phyloP scores from a whole-genome alignment of 2,888 invertebrate genomes.

The Periphyllus acericola region DNA sequence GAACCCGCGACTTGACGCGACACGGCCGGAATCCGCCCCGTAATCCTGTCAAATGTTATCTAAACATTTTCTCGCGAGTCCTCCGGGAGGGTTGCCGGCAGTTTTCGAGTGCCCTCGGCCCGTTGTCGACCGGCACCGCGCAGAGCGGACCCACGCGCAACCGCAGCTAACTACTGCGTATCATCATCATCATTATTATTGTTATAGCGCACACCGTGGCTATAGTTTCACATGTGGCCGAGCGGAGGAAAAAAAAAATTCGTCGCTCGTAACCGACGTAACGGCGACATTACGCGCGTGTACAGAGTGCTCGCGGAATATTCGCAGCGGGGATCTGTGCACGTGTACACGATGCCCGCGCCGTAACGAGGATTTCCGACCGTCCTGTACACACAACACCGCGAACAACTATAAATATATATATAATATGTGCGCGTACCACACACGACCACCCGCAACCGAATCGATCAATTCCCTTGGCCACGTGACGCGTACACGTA shows the following conservation, averaged over 20 bases:
- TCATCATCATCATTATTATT: no score
- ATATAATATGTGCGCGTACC: no score
- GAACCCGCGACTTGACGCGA: not conserved
- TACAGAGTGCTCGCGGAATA: no score
- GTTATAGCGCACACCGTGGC: no score
- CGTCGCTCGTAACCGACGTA: no score
- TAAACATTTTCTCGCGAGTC: conserved; percentile 10
- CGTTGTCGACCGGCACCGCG: no score
- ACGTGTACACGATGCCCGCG: not conserved
- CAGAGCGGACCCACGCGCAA: no score
- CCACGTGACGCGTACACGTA: not conserved
- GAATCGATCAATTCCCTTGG: not conserved
- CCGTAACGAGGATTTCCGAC: not conserved
- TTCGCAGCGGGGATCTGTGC: not conserved
- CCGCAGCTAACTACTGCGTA: no score
- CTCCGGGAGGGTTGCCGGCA: not conserved
- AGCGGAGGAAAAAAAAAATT: no score
- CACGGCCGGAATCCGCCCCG: conserved; percentile 46
- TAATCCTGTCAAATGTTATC: conserved; percentile 44
- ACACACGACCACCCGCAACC: not conserved
- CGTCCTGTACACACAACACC: not conserved
- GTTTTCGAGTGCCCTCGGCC: no score
- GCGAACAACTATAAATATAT: not conserved
- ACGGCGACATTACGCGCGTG: no score
- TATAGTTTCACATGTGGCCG: no score